phyloP scores from a whole-genome alignment of 2,113 vertebrate species.

The Pseudois nayaur region DNA sequence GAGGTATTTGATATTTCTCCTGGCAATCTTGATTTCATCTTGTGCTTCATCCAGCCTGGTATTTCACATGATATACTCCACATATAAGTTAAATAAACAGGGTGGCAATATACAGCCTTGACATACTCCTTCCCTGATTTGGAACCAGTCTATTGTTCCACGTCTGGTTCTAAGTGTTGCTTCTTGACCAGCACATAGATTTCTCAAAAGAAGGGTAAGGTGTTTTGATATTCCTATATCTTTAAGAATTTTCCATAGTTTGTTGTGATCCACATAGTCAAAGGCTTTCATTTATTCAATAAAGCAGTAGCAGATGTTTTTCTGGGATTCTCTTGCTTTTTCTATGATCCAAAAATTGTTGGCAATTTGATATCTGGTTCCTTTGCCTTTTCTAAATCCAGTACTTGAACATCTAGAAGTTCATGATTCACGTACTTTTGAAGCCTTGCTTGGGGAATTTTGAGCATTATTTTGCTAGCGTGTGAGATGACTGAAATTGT shows the following conservation, averaged over 20 bases:
- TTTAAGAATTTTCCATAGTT: background rate
- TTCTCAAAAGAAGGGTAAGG: background rate
- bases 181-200: background rate
- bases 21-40: background rate
- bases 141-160: background rate
- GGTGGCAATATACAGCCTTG: background rate
- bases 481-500: background rate
- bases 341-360: background rate
- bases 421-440: accelerated
- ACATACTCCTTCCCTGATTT: background rate
- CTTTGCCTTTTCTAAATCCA: background rate
- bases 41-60: background rate
- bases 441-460: background rate
- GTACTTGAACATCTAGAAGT: background rate
- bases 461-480: background rate
- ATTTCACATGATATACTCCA: background rate
- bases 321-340: background rate
- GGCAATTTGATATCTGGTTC: background rate
- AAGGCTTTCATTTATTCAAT: background rate
- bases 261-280: background rate
- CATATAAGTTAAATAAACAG: background rate
- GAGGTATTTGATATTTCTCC: background rate
- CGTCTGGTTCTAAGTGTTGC: background rate
- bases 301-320: background rate
- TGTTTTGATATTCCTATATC: background rate